Evolutionary conservation across 2,888 invertebrate species (phyloP).

Genomic region (Epinotia brunnichana): DNA sequence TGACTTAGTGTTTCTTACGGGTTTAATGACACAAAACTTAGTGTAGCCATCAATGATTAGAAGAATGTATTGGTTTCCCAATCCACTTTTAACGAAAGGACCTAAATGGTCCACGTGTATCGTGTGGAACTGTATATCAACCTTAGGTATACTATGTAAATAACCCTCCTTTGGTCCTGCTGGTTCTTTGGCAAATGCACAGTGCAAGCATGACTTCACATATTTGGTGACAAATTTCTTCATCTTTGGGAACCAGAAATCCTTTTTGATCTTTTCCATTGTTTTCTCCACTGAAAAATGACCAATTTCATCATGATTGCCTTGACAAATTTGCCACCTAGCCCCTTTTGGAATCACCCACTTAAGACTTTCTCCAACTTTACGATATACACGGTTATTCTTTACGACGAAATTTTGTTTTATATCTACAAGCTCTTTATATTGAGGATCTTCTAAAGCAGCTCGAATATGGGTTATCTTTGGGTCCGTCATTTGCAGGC

Average conservation of each 20-base stretch:
- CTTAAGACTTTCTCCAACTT: slow-evolving; percentile 8
- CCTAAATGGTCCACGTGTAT: slow-evolving; percentile 44
- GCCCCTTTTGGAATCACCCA: slow-evolving; percentile 31
- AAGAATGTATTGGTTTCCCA: slow-evolving; percentile 24
- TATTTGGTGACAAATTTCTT: slow-evolving; percentile 40
- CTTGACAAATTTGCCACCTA: slow-evolving; percentile 10
- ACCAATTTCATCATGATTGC: slow-evolving; percentile 50
- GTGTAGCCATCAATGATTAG: slow-evolving; percentile 10
- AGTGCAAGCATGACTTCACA: slow-evolving; percentile 34
- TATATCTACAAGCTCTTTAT: neutral
- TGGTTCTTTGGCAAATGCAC: slow-evolving; percentile 34
- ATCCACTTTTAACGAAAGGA: slow-evolving; percentile 34
- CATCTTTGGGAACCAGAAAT: slow-evolving; percentile 38
- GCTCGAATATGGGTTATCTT: neutral
- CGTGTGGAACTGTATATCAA: slow-evolving; percentile 40
- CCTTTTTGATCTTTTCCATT: slow-evolving; percentile 15
- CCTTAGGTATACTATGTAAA: slow-evolving; percentile 36
- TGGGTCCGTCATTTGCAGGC: slow-evolving; percentile 3
- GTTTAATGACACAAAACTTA: slow-evolving; percentile 12
- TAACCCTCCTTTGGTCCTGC: slow-evolving; percentile 19
- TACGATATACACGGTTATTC: neutral
- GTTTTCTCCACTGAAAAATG: slow-evolving; percentile 49
- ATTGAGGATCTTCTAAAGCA: neutral
- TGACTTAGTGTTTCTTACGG: slow-evolving; percentile 16
- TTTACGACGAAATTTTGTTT: neutral